Percentiles rank a stretch among this genome's conserved stretches.
phyloP scores from a whole-genome alignment of 2,888 invertebrate genomes.

The Flexamia atlantica region DNA sequence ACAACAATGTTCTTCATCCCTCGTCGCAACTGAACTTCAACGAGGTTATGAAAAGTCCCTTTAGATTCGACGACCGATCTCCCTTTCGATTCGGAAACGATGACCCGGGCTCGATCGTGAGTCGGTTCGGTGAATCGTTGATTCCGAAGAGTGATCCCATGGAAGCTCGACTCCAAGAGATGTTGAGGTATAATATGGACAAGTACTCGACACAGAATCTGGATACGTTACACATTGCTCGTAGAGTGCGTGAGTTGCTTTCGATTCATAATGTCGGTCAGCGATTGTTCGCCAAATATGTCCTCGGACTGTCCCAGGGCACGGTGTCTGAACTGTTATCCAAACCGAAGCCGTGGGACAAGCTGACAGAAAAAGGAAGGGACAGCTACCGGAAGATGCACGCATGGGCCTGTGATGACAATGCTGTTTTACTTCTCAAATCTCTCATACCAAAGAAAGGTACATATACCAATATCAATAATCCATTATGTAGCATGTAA shows the following conservation, averaged over 20 bases:
- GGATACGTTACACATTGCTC: slow-evolving; percentile 96
- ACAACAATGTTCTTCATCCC: slow-evolving; percentile 69
- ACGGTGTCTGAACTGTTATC: slow-evolving; percentile 98
- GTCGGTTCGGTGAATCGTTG: slow-evolving; percentile 91
- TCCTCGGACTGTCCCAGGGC: slow-evolving; percentile 97
- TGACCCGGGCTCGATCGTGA: slow-evolving; percentile 90
- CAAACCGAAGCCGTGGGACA: slow-evolving; percentile 99
- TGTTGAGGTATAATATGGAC: slow-evolving; percentile 97
- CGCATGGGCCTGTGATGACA: slow-evolving; percentile 99
- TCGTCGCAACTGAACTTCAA: slow-evolving; percentile 68
- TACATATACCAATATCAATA: slow-evolving; percentile 76
- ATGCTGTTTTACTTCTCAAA: slow-evolving; percentile 97
- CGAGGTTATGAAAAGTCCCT: slow-evolving; percentile 81
- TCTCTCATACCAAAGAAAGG: slow-evolving; percentile 99
- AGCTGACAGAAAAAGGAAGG: slow-evolving; percentile 98
- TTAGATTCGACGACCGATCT: slow-evolving; percentile 88
- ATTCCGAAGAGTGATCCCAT: slow-evolving; percentile 96
- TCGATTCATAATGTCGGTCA: slow-evolving; percentile 99
- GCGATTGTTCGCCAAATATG: slow-evolving; percentile 98
- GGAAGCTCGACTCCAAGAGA: slow-evolving; percentile 95
- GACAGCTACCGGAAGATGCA: slow-evolving; percentile 99
- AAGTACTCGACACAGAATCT: slow-evolving; percentile 95
- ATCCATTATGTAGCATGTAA: background rate
- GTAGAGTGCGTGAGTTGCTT: slow-evolving; percentile 94
- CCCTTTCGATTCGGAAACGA: slow-evolving; percentile 89